Evolutionary conservation across 2,888 invertebrate genomes (phyloP).

Genomic region (Matsumyia berberina): DNA sequence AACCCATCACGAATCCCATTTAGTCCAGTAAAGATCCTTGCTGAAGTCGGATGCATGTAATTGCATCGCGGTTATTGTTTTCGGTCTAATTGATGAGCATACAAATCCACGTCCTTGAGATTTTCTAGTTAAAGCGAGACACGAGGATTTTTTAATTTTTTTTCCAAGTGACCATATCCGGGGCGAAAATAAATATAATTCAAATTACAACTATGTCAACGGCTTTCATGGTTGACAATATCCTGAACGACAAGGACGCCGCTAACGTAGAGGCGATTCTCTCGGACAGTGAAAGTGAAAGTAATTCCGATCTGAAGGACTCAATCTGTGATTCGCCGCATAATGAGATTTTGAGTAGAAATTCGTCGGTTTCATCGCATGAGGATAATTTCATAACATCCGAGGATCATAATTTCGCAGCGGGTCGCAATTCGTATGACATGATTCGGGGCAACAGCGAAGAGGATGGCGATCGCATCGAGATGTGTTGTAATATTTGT

Average conservation of each 20-base stretch:
- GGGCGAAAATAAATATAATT: slow-evolving; percentile 19
- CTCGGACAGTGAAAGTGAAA: slow-evolving; percentile 78
- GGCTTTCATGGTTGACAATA: slow-evolving; percentile 83
- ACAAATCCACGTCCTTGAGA: not conserved
- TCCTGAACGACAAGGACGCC: slow-evolving; percentile 82
- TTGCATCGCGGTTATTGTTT: slow-evolving; percentile 53
- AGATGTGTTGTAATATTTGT: slow-evolving; percentile 81
- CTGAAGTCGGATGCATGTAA: slow-evolving; percentile 58
- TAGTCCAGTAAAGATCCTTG: slow-evolving; percentile 72
- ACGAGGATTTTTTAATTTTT: slow-evolving; percentile 13
- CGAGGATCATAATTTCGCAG: slow-evolving; percentile 71
- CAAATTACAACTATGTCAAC: slow-evolving; percentile 81
- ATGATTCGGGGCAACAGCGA: slow-evolving; percentile 63
- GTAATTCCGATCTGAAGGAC: slow-evolving; percentile 79
- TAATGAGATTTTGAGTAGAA: slow-evolving; percentile 81
- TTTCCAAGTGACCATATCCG: slow-evolving; percentile 34
- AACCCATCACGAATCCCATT: slow-evolving; percentile 63
- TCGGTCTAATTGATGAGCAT: slow-evolving; percentile 50
- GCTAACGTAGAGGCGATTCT: slow-evolving; percentile 77
- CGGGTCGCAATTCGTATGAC: slow-evolving; percentile 63
- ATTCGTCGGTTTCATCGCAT: slow-evolving; percentile 78
- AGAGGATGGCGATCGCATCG: slow-evolving; percentile 78
- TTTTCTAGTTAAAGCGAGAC: slow-evolving; percentile 3
- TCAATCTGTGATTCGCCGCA: slow-evolving; percentile 79
- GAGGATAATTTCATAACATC: slow-evolving; percentile 77